Conservation (phyloP, 2,888 invertebrate genomes). For the Microctonus hyperodae region DNA sequence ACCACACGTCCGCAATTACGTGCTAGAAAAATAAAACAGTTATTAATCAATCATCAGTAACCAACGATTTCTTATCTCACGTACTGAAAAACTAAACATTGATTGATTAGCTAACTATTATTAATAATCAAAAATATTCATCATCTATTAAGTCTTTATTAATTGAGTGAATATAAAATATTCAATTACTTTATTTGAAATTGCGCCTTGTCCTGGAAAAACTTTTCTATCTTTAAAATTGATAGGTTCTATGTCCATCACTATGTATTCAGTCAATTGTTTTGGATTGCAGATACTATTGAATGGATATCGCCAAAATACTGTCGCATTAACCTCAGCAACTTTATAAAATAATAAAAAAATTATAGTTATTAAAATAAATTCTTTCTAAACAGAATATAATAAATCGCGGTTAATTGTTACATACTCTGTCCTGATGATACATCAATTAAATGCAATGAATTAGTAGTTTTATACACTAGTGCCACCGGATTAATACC, state of each 20-base stretch:
- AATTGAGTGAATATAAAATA: too few relatives aligned
- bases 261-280: constrained; percentile 88
- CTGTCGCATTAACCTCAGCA: constrained; percentile 80
- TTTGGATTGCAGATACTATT: constrained; percentile 88
- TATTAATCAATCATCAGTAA: neutral
- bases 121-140: too few relatives aligned
- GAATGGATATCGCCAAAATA: constrained; percentile 90
- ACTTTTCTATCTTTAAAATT: constrained; percentile 76
- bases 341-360: constrained; percentile 65
- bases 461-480: constrained; percentile 86
- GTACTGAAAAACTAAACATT: too few relatives aligned
- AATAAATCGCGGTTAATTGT: too few relatives aligned
- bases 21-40: constrained; percentile 66
- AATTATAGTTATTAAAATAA: neutral
- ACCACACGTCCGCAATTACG: constrained; percentile 91
- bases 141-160: too few relatives aligned
- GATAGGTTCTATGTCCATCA: constrained; percentile 91
- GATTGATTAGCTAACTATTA: too few relatives aligned
- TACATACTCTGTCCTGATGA: constrained; percentile 78
- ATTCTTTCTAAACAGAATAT: constrained; percentile 24
- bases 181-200: constrained; percentile 74
- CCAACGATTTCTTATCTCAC: too few relatives aligned
- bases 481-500: constrained; percentile 89
- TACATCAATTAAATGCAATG: constrained; percentile 94
- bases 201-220: constrained; percentile 87